Evolutionary conservation across 1,140 invertebrate genomes (phyloP), one percentile per base, ranked within the genome.

Genomic region (Drosophila guanche): DNA sequence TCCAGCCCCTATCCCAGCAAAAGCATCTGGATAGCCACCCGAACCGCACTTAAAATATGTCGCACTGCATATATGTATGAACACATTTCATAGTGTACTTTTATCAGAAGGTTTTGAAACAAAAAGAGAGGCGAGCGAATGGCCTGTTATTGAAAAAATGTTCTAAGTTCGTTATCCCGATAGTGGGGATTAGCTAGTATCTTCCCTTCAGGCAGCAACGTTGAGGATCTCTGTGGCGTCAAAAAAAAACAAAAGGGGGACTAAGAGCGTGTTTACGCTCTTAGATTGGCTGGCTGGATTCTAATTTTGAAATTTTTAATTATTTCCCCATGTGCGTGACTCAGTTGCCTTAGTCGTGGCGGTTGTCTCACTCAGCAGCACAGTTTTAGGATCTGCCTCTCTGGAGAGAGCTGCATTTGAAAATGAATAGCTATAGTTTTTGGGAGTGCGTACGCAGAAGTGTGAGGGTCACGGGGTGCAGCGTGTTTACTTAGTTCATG

Each of bases 31-130:
- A 22, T 40, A 12, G 16, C 25, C 14, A 50, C 46, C 57, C 37
- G 27, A 62, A 52, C 29, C 29, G 10, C 41, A 58, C 50, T 47
- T 69, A 33, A 71, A 40, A 66, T 12, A 52, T 45, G 60, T 67
- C 37, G 67, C 33, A 58, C 46, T 58, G 58, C 63, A 68, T 20
- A 20, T 20, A 20, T n/a, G n/a, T n/a, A n/a, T n/a, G n/a, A n/a
- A n/a, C 67, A 58, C 63, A 67, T 68, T 51, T 70, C 12, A 42
- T 54, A n/a, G 33, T 51, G 48, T 72, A 61, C 60, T 72, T 70
- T 61, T 70, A 61, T 70, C 57, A 70, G 61, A 70, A 70, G 43
- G 70, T 70, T 72, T 33, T 25, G n/a, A 61, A 51, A 46, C 40
- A 47, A 20, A 22, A 40, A 67, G n/a, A 25, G 16, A 33, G 47